A percentile compares a stretch with the other conserved stretches of the same genome.
Evolutionary conservation across 2,113 vertebrate genomes (phyloP).

Genomic region (Laterallus jamaicensis): DNA sequence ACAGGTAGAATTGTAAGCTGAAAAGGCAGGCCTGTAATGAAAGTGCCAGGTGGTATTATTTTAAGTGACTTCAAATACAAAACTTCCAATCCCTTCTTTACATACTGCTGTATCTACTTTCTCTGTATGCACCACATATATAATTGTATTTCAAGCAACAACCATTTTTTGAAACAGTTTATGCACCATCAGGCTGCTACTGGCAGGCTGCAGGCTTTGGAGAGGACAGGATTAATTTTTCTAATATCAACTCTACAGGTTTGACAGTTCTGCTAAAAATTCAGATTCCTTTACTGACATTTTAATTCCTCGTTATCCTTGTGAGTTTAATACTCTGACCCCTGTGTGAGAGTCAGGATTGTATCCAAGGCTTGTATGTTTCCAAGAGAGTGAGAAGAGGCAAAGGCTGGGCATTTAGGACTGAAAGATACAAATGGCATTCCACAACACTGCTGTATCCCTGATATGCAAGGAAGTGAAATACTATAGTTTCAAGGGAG

Average conservation of each 20-base stretch:
- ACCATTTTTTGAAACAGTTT: background rate
- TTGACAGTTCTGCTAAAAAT: background rate
- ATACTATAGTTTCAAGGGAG: background rate
- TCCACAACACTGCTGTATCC: constrained; percentile 60
- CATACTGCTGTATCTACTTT: background rate
- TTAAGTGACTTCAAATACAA: background rate
- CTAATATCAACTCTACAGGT: background rate
- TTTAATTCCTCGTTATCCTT: background rate
- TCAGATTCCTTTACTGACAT: background rate
- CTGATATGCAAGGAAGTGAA: background rate
- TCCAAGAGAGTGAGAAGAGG: constrained; percentile 83
- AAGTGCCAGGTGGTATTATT: background rate
- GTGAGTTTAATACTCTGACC: background rate
- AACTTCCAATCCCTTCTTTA: background rate
- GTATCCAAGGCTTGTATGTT: constrained; percentile 73
- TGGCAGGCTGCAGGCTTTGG: background rate
- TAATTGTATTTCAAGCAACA: background rate
- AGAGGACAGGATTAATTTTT: background rate
- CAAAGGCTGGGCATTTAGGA: constrained; percentile 82
- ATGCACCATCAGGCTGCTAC: background rate
- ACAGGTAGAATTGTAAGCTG: background rate
- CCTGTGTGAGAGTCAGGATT: constrained; percentile 79
- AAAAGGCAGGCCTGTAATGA: background rate
- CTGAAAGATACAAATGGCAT: constrained; percentile 78
- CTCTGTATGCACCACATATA: background rate